Evolutionary conservation across 1,140 invertebrate genomes (phyloP), one percentile per base, ranked within the genome.

Genomic region (Elymnias hypermnestra): DNA sequence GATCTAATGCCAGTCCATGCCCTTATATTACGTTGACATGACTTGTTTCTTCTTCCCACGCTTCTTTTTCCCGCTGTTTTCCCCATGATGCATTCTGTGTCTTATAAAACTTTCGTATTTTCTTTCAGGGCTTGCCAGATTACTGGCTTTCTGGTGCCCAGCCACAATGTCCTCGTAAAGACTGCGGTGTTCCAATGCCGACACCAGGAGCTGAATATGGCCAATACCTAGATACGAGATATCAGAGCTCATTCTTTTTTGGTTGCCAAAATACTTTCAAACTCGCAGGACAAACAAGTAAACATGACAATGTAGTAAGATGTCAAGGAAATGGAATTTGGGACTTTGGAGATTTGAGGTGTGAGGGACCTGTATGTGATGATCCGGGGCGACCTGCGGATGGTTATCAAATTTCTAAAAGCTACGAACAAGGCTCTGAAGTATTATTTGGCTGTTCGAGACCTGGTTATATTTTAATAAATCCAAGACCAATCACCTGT

Each of bases 221-320:
- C 5, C 90, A 94, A 76, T 95, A 93, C 58, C 78, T 91, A 7
- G 95, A 97, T 65, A 97, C 96, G 0, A 93, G 92, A 73, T 97
- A 93, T 65, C 94, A 96, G 76, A 95, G 95, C 15, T 96, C 92
- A 1, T 98, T 98, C 86, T 96, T 95, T 88, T 98, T 99, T 72
- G 95, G 95, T 21, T 99, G 97, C 74, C 95, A 98, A 87, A 95
- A 97, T 66, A 98, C 97, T 0, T 98, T 98, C 72, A 96, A 95
- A 67, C 79, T 98, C 13, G 96, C 95, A 15, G 97, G 97, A 2
- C 95, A 97, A 87, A 97, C 95, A 0, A 94, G 91, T 21, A 92
- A 92, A 57, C 94, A 96, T 57, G 96, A 98, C 63, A 97, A 97
- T 69, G 92, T 97, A 10, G 96, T 98, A 0, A 91, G 93, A 38